Evolutionary conservation across 2,888 invertebrate genomes (phyloP), one percentile per base, ranked within the genome.

Genomic region (Nasonovia ribisnigri): DNA sequence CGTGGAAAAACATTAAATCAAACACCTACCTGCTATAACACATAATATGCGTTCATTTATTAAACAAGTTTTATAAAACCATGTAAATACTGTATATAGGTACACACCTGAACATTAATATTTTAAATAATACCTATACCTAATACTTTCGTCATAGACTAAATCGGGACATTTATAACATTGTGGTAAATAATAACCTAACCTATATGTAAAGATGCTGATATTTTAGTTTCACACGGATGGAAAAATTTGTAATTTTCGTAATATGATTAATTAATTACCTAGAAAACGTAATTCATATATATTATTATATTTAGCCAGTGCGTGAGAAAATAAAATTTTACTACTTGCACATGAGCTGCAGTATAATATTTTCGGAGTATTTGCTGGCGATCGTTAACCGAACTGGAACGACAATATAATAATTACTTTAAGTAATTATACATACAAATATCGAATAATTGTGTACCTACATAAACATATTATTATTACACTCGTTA

Each of bases 401-500:
- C 46, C 43, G 6, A 43, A 84, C 43, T 11, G 29, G 4, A 84
- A 43, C 20, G 43, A 84, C 43, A 84, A 86, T 86, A 86, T 86
- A 86, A 46, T 84, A 86, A 84, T 86, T 54, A 54, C 54, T 54
- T 86, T 48, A 48, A 43, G 29, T 77, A 42, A 77, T 77, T 77
- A 77, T 36, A 77, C 36, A 36, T 20, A 77, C 20, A 77, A 77
- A 77, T 24, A 77, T 77, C 77, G 6, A 36, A 36, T 36, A 8
- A 36, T 36, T 36, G 20, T 36, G 16, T 36, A 26, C 77, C 77
- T 77, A 77, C 77, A 36, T 84, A 84, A 84, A 84, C 29, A 84
- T 43, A 84, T 57, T 77, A 77, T 57, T 77, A 88, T 60, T 89
- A 60, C 46, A 90, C 67, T 46, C n/a, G 46, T 60, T 67, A 67